phyloP scores from a whole-genome alignment of 2,113 vertebrate genomes.

The Otocyon megalotis region DNA sequence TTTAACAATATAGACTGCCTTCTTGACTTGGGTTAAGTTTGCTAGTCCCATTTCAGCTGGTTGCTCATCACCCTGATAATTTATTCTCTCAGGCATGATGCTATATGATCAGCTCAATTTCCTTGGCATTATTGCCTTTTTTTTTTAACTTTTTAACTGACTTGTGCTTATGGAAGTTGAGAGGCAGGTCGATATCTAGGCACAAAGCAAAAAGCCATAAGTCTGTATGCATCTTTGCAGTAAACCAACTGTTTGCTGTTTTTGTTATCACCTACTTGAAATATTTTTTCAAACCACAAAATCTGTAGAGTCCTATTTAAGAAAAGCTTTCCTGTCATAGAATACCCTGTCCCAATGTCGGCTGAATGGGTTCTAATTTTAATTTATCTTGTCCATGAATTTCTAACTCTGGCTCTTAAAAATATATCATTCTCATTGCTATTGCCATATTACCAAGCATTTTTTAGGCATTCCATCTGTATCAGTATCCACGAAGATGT shows the following conservation, averaged over 20 bases:
- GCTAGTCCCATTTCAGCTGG: constrained; percentile 63
- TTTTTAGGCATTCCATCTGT: neutral
- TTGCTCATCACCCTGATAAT: constrained; percentile 61
- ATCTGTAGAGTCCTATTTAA: neutral
- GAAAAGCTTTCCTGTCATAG: constrained; percentile 11
- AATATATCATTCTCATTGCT: neutral
- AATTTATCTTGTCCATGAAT: constrained; percentile 50
- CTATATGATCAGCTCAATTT: constrained; percentile 67
- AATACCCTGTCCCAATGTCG: neutral
- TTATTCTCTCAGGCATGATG: constrained; percentile 63
- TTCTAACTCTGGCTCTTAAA: constrained; percentile 42
- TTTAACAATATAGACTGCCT: constrained; percentile 52
- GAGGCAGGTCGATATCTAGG: constrained; percentile 4
- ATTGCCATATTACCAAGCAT: neutral
- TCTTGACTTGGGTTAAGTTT: constrained; percentile 60
- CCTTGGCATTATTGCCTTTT: constrained; percentile 59
- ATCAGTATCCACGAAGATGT: neutral
- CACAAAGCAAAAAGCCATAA: constrained; percentile 12
- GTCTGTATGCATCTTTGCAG: constrained; percentile 1
- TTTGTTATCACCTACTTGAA: neutral
- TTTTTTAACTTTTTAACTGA: constrained; percentile 71
- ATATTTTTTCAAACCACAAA: constrained; percentile 44
- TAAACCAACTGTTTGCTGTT: constrained; percentile 35
- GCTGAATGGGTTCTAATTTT: constrained; percentile 31
- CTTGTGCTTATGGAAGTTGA: constrained; percentile 58